These are phyloP conservation scores for Elymnias hypermnestra DNA, from an alignment of 1,140 invertebrate genomes.

Conservation along the genomic window DNA sequence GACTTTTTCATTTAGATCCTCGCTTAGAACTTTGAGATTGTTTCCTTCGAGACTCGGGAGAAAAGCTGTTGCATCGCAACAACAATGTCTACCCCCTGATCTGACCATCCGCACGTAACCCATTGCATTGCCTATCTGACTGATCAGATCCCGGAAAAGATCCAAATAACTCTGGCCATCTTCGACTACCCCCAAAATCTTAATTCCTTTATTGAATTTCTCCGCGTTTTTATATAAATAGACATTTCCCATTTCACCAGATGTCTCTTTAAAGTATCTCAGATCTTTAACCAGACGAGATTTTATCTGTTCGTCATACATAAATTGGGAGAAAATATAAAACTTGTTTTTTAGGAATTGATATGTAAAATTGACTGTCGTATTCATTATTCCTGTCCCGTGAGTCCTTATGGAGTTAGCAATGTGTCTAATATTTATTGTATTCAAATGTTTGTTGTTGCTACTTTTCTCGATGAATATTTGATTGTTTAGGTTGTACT, in stretches of 20 bases:
- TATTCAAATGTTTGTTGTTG: slow-evolving; percentile 96
- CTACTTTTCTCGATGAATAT: slow-evolving; percentile 95
- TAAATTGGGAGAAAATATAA: slow-evolving; percentile 96
- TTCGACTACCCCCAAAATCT: slow-evolving; percentile 89
- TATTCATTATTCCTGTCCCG: slow-evolving; percentile 98
- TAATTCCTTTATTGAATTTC: slow-evolving; percentile 95
- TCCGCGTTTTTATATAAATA: slow-evolving; percentile 94
- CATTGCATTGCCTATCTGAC: slow-evolving; percentile 97
- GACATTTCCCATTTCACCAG: slow-evolving; percentile 75
- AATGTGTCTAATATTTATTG: slow-evolving; percentile 96
- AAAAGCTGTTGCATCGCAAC: slow-evolving; percentile 93
- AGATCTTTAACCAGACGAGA: slow-evolving; percentile 95
- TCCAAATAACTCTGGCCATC: slow-evolving; percentile 94
- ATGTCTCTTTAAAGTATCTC: slow-evolving; percentile 81
- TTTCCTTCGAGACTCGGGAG: slow-evolving; percentile 91
- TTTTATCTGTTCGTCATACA: slow-evolving; percentile 99
- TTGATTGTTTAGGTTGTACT: slow-evolving; percentile 98
- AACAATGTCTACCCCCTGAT: slow-evolving; percentile 94
- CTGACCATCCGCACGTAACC: slow-evolving; percentile 96
- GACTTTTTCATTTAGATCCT: slow-evolving; percentile 78
- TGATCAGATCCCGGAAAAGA: slow-evolving; percentile 93
- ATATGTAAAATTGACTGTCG: slow-evolving; percentile 97
- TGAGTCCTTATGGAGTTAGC: slow-evolving; percentile 99
- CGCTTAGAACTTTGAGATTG: too few species aligned
- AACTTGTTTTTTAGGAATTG: slow-evolving; percentile 97